phyloP scores from a whole-genome alignment of 2,888 invertebrate species.

The Eubasilissa splendida region DNA sequence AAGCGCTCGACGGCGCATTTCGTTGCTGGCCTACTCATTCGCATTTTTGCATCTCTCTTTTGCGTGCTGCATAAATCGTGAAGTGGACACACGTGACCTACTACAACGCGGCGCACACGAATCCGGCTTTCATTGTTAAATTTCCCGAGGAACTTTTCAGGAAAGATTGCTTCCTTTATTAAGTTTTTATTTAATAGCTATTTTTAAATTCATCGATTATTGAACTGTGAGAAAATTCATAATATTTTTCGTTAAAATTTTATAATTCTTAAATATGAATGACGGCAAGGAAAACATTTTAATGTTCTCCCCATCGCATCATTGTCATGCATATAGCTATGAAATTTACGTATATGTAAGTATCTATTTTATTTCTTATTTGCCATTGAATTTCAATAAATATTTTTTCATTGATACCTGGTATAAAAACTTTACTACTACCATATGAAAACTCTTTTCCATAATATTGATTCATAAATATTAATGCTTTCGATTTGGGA shows the following conservation, averaged over 20 bases:
- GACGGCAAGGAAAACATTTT: no score
- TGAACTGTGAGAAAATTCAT: background rate
- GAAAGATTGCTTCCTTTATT: background rate
- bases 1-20: background rate
- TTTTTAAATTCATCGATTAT: background rate
- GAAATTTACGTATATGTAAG: no score
- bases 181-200: background rate
- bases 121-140: background rate
- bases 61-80: constrained; percentile 18
- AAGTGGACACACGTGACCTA: constrained; percentile 24
- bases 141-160: background rate
- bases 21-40: background rate
- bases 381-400: no score
- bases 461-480: no score
- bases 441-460: no score
- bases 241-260: background rate
- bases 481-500: no score
- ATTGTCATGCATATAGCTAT: no score
- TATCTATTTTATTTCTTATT: no score
- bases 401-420: no score
- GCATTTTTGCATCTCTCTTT: constrained; percentile 15
- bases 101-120: background rate
- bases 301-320: no score
- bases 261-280: background rate
- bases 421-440: no score